Percentiles rank a stretch among this genome's conserved stretches.
phyloP scores from a whole-genome alignment of 1,140 invertebrate species.

The Leptinotarsa lineolata region DNA sequence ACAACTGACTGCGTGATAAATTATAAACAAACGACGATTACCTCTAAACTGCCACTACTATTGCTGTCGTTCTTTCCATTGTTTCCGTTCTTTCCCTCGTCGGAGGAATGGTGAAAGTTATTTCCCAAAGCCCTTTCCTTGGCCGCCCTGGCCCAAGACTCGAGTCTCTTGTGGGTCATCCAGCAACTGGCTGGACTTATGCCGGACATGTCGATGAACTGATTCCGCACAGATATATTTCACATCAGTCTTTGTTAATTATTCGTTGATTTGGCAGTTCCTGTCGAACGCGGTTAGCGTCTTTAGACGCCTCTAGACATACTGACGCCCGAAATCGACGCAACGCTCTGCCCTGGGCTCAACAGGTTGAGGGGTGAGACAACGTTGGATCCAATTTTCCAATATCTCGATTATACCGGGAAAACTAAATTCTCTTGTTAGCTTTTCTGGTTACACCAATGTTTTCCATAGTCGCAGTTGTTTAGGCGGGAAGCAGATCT shows the following conservation, averaged over 20 bases:
- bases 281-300: conserved; percentile 16
- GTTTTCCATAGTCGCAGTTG: too few species aligned
- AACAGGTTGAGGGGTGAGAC: conserved; percentile 46
- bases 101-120: conserved; percentile 36
- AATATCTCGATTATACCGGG: too few species aligned
- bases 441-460: too few species aligned
- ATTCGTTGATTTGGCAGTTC: conserved; percentile 12
- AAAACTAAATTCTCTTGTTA: too few species aligned
- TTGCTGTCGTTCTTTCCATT: conserved; percentile 44
- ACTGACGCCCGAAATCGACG: conserved; percentile 32
- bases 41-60: conserved; percentile 48
- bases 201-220: conserved; percentile 60
- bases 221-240: background rate
- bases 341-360: conserved; percentile 39
- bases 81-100: conserved; percentile 26
- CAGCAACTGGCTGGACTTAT: conserved; percentile 70
- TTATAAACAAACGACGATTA: conserved; percentile 27
- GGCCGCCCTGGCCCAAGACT: conserved; percentile 72
- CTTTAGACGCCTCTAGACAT: conserved; percentile 29
- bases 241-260: background rate
- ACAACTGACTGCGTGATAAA: conserved; percentile 8
- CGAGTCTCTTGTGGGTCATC: conserved; percentile 70
- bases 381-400: background rate
- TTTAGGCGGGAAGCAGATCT: too few species aligned
- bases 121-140: conserved; percentile 65